Base-by-base conservation (phyloP, 2,113 vertebrate genomes). In the Rhadina sibilatrix region DNA sequence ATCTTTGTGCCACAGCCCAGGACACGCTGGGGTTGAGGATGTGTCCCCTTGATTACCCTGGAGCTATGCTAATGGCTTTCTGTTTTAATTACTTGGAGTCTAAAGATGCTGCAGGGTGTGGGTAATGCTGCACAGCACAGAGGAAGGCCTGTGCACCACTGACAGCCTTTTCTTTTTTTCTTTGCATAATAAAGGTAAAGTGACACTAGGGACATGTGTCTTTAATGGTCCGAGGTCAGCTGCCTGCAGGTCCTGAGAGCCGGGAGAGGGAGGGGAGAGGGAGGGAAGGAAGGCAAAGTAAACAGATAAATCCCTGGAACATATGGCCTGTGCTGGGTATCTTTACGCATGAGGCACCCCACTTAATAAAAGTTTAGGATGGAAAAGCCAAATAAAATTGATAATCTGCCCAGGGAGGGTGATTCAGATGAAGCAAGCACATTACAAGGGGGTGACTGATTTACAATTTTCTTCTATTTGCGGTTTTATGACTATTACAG, bases 321-420 rank as follows among this genome's bases (percentile, higher is more conserved):
- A 83, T 96, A 95, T 90, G 91, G 85, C 93, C 90, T 85, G 69
- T 59, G 83, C 89, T 95, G 14, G 6, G 82, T 87, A 83, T 89
- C 90, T 97, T 97, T 93, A 83, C 91, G 92, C 95, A 93, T 96
- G 96, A 97, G 95, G 42, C 89, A 95, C 74, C 88, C 84, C 78
- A 68, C 93, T 96, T 96, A 92, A 95, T 97, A 96, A 97, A 97
- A 97, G 92, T 95, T 97, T 94, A 91, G 83, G 78, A 94, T 68
- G 69, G 90, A 94, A 96, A 96, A 97, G 96, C 91, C 95, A 96
- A 97, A 97, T 94, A 96, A 97, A 93, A 94, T 95, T 97, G 87
- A 97, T 96, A 96, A 87, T 95, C 90, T 87, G 96, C 96, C 93
- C 97, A 97, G 91, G 69, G 93, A 97, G 94, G 96, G 94, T 89